phyloP scores from a whole-genome alignment of 2,113 vertebrate species.

The Chionis minor region DNA sequence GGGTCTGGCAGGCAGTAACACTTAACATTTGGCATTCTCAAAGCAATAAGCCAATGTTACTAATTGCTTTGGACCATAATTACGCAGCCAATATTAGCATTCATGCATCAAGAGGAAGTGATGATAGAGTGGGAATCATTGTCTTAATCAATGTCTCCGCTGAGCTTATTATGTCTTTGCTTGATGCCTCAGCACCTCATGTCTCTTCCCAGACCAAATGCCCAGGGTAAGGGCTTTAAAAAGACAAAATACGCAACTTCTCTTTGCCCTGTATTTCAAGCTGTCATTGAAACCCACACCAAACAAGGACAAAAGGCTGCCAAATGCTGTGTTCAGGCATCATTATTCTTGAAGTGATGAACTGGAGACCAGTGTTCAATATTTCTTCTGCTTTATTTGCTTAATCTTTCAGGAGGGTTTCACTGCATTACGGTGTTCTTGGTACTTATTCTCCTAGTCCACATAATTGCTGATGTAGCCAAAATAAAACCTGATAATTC shows the following conservation, averaged over 20 bases:
- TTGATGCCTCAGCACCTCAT: background rate
- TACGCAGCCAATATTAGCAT: background rate
- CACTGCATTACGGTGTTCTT: background rate
- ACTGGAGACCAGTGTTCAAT: background rate
- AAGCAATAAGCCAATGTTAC: background rate
- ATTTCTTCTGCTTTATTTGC: background rate
- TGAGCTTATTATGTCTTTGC: background rate
- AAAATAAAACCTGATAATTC: background rate
- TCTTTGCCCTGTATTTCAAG: background rate
- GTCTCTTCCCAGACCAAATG: background rate
- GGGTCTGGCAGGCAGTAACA: background rate
- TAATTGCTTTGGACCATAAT: slow-evolving; percentile 6
- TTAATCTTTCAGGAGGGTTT: background rate
- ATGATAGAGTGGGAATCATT: background rate
- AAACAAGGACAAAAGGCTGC: background rate
- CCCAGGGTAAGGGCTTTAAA: background rate
- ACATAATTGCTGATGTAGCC: background rate
- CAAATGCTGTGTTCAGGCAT: background rate
- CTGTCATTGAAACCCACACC: background rate
- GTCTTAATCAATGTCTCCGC: background rate
- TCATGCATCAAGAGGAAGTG: background rate
- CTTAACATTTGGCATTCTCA: background rate
- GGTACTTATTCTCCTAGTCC: background rate
- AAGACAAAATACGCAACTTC: background rate
- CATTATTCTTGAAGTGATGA: background rate